These are phyloP conservation scores for Pyxicephalus adspersus DNA, from an alignment of 2,113 vertebrate genomes.

Conservation along the genomic window DNA sequence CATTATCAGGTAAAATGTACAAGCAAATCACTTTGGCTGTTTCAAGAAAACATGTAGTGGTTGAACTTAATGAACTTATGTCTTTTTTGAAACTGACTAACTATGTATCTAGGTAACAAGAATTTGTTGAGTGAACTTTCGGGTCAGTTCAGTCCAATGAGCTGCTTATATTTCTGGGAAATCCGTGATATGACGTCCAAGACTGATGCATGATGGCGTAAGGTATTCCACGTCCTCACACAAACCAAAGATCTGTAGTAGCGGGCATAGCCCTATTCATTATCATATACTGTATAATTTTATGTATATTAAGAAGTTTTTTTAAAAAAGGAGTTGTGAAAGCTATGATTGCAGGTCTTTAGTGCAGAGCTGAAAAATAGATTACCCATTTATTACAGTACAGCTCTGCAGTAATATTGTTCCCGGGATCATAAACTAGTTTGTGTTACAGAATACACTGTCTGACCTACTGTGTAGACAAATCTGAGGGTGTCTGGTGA, in stretches of 20 bases:
- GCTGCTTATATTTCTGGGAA: constrained; percentile 32
- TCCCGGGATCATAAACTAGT: background rate
- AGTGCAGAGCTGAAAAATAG: background rate
- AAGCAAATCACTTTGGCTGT: background rate
- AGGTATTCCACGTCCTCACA: background rate
- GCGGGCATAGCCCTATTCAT: background rate
- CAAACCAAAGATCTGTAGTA: background rate
- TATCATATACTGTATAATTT: background rate
- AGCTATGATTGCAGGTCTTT: background rate
- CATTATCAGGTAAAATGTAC: too few species aligned
- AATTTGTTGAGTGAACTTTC: background rate
- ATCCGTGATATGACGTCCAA: background rate
- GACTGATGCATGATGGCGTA: background rate
- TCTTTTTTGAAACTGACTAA: too few species aligned
- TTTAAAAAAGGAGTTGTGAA: too few species aligned
- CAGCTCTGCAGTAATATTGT: background rate
- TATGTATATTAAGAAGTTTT: background rate
- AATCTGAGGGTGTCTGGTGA: background rate
- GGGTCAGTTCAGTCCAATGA: background rate
- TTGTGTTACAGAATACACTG: background rate
- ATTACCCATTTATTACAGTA: constrained; percentile 5
- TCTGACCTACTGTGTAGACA: background rate
- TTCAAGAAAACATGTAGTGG: too few species aligned
- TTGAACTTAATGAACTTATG: too few species aligned
- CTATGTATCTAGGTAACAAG: too few species aligned